A percentile compares a stretch with the other conserved stretches of the same genome.
phyloP scores from a whole-genome alignment of 2,888 invertebrate species.

The Stenodema calcarata region DNA sequence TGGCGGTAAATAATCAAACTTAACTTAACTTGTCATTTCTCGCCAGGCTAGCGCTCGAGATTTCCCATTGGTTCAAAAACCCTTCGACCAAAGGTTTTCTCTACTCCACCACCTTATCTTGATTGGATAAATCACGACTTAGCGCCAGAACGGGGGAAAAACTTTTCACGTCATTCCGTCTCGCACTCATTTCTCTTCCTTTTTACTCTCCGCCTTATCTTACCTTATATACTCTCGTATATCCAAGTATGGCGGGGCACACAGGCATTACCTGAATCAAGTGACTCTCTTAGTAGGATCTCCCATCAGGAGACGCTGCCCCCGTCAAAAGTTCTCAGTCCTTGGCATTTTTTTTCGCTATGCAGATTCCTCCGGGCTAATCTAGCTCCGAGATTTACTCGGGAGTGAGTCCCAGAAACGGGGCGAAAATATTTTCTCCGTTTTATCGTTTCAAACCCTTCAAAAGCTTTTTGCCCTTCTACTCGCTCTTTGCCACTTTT shows the following conservation, averaged over 20 bases:
- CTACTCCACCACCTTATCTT: neutral
- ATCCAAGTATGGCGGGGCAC: neutral
- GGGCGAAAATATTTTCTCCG: neutral
- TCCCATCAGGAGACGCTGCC: neutral
- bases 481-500: neutral
- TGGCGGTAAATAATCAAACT: too few relatives aligned
- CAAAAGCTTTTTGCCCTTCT: neutral
- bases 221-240: neutral
- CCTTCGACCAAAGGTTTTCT: neutral
- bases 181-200: neutral
- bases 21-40: too few relatives aligned
- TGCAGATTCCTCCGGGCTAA: neutral
- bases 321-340: neutral
- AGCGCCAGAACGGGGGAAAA: neutral
- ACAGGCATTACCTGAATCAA: neutral
- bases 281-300: neutral
- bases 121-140: neutral
- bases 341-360: neutral
- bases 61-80: too few relatives aligned
- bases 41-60: too few relatives aligned
- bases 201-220: neutral
- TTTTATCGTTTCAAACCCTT: neutral
- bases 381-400: neutral
- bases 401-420: neutral
- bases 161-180: neutral